Base-by-base conservation (phyloP, 2,888 invertebrate species). In the Netelia inedita region DNA sequence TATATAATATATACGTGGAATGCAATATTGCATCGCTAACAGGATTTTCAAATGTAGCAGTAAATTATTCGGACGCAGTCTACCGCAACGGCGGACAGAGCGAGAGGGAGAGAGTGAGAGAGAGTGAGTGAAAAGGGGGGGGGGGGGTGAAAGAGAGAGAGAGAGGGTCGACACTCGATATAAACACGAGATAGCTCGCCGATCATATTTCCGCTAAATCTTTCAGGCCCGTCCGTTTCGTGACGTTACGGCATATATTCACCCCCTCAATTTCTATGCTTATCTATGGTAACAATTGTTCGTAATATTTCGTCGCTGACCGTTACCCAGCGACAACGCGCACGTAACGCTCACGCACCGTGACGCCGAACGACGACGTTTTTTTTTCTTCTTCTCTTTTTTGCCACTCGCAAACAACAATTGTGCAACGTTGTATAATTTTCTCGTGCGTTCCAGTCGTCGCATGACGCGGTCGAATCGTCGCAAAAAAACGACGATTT, bases 131-230 rank as follows among this genome's bases (percentile, higher is more conserved):
- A 46, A 66, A 21, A 16, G 21, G 46, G 46, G 21, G 55, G 53
- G 11, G 19, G 71, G 41, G 43, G 41, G 66, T 11, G 43, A 10
- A 66, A 41, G 19, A 66, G 43, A 43, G 66, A 41, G 72, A 72
- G 59, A 61, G 43, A 16, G 59, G 23, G 73, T n/a, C 9, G 28
- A 23, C 9, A 53, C 35, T 74, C 68, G 78, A 84, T 81, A 81
- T 81, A 81, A 78, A 84, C 78, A 65, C 57, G 76, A 81, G 76
- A 84, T 81, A 78, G 78, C 35, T 28, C 28, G 16, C 16, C 78
- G 84, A 84, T 84, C 84, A 84, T 81, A 84, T 84, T 84, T 84
- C 76, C 81, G 84, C 73, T 74, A 81, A 81, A 84, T 84, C 78
- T 84, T 81, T 73, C 75, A 50, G 50, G 41, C 68, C 80, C 73